Evolutionary conservation across 2,888 invertebrate genomes (phyloP), one percentile per base, ranked within the genome.

Genomic region (Hydropsyche betteni): DNA sequence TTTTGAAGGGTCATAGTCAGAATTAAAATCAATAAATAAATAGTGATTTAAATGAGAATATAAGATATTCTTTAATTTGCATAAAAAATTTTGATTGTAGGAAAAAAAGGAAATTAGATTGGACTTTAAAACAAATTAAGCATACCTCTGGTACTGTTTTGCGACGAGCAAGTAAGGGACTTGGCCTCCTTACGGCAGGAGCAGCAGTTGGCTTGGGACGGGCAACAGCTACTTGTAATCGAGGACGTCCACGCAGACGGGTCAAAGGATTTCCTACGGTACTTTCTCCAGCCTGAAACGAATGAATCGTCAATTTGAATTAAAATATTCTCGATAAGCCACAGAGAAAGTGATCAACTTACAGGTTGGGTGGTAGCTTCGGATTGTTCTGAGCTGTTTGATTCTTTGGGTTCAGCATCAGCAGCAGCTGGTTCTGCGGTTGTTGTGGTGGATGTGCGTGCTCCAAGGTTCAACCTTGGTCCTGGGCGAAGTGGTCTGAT

Each of bases 401-500:
- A 84, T 4, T 79, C 80, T 69, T 82, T 85, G 0, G 84, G 80
- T 0, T 84, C 83, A 44, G 81, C 83, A 80, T 80, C 80, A 38
- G 80, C 81, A 12, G 85, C 83, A 12, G 83, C 80, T 78, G 82
- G 82, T 1, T 83, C 81, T 7, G 80, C 79, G 64, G 78, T 71
- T 12, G 74, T 81, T 0, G 84, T 16, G 82, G 81, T 55, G 82
- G 81, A 75, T 88, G 1, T 88, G 87, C 81, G 90, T 86, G 74
- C 86, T 83, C 83, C 88, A 79, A 92, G 83, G 82, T 91, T 91
- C 68, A 93, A 85, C 81, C 91, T 88, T 2, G 91, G 89, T 1
- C 91, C 92, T 0, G 92, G 92, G 75, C 92, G 86, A 71, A 91
- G 85, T 0, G 92, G 88, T 72, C 91, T 83, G 0, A 86, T 80